phyloP scores from a whole-genome alignment of 1,140 invertebrate species.

The Samia ricini region DNA sequence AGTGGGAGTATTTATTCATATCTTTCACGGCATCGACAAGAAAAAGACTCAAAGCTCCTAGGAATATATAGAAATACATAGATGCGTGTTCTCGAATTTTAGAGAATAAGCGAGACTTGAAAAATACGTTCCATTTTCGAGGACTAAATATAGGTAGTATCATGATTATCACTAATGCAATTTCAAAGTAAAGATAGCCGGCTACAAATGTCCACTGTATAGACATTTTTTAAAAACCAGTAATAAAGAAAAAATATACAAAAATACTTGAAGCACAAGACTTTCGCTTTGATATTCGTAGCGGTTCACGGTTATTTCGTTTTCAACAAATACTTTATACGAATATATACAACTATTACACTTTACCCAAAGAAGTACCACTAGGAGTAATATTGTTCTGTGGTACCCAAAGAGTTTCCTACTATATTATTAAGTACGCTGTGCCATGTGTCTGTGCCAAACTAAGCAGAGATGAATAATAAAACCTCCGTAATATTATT shows the following conservation, averaged over 20 bases:
- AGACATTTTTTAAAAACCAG: constrained; percentile 45
- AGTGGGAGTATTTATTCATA: constrained; percentile 65
- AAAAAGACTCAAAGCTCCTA: constrained; percentile 57
- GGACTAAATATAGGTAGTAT: constrained; percentile 66
- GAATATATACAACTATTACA: too few relatives aligned
- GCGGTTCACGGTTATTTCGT: too few relatives aligned
- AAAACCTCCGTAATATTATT: too few relatives aligned
- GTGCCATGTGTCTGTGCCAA: too few relatives aligned
- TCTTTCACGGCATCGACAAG: constrained; percentile 66
- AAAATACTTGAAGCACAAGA: neutral
- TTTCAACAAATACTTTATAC: too few relatives aligned
- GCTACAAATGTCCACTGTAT: constrained; percentile 70
- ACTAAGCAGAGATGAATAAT: too few relatives aligned
- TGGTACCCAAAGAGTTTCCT: too few relatives aligned
- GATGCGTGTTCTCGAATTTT: constrained; percentile 48
- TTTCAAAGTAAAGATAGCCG: constrained; percentile 65
- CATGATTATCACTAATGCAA: constrained; percentile 57
- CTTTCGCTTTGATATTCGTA: too few relatives aligned
- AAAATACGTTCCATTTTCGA: constrained; percentile 60
- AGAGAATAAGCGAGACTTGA: constrained; percentile 54
- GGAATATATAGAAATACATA: constrained; percentile 61
- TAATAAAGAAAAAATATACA: neutral
- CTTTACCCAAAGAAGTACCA: too few relatives aligned
- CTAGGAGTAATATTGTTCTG: too few relatives aligned
- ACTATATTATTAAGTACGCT: too few relatives aligned